These are phyloP conservation scores for Pseudopleuronectes americanus DNA, from an alignment of 2,797 vertebrate genomes.

Conservation along the genomic window DNA sequence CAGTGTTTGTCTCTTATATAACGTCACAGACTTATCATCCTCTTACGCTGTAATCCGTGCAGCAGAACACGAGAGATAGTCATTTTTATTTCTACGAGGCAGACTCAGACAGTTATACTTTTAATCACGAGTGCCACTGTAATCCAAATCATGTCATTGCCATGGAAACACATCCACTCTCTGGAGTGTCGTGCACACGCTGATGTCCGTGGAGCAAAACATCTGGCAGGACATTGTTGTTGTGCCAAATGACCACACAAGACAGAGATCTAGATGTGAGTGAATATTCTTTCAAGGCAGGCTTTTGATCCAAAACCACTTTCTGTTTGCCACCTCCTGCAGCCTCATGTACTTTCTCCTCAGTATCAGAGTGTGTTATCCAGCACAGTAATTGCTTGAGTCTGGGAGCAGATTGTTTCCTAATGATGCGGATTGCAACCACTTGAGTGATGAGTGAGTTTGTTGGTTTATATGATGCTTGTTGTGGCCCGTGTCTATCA, in stretches of 20 bases:
- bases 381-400: neutral
- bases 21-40: conserved; percentile 1
- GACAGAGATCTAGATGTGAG: neutral
- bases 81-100: neutral
- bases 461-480: neutral
- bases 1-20: conserved; percentile 4
- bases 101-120: conserved; percentile 13
- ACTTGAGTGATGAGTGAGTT: neutral
- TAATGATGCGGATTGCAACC: conserved; percentile 10
- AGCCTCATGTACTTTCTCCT: neutral
- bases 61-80: neutral
- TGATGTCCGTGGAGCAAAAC: conserved; percentile 18
- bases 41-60: conserved; percentile 12
- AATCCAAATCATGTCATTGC: conserved; percentile 44
- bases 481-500: neutral
- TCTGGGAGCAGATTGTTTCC: conserved; percentile 2
- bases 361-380: neutral
- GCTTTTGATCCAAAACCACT: neutral
- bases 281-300: no score
- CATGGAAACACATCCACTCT: conserved; percentile 43
- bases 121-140: conserved; percentile 23
- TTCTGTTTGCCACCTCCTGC: neutral
- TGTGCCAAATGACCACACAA: conserved; percentile 3
- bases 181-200: conserved; percentile 4
- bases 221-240: neutral